Percentiles rank a stretch among this genome's conserved stretches.
These are phyloP conservation scores for Leuciscus waleckii DNA, from an alignment of 2,797 vertebrate species.

Conservation along the genomic window DNA sequence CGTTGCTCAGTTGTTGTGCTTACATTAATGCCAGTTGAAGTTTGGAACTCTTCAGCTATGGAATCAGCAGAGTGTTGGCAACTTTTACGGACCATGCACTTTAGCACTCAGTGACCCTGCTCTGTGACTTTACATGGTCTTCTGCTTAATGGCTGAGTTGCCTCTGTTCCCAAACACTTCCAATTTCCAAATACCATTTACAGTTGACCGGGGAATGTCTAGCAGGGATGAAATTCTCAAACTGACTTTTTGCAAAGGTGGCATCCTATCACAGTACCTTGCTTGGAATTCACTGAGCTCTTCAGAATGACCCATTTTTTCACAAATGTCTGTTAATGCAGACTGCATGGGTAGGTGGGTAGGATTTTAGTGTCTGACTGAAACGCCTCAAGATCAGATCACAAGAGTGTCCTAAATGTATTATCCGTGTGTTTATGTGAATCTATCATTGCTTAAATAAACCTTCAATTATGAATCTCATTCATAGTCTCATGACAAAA, in stretches of 20 bases:
- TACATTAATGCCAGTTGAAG: no score
- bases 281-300: neutral
- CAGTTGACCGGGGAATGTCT: neutral
- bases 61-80: neutral
- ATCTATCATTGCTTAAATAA: constrained; percentile 4
- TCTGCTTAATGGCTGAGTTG: neutral
- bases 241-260: neutral
- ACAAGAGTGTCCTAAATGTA: neutral
- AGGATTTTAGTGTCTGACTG: neutral
- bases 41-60: neutral
- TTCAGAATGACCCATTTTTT: neutral
- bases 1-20: neutral
- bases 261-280: neutral
- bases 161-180: neutral
- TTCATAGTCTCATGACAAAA: neutral
- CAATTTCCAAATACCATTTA: neutral
- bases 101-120: neutral
- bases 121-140: neutral
- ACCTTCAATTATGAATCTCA: neutral
- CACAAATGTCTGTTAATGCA: neutral
- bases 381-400: neutral
- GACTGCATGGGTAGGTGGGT: neutral
- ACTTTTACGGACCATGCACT: no score
- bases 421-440: neutral
- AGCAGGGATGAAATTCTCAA: neutral